Evolutionary conservation across 2,113 vertebrate species (phyloP).

Genomic region (Camelus dromedarius): DNA sequence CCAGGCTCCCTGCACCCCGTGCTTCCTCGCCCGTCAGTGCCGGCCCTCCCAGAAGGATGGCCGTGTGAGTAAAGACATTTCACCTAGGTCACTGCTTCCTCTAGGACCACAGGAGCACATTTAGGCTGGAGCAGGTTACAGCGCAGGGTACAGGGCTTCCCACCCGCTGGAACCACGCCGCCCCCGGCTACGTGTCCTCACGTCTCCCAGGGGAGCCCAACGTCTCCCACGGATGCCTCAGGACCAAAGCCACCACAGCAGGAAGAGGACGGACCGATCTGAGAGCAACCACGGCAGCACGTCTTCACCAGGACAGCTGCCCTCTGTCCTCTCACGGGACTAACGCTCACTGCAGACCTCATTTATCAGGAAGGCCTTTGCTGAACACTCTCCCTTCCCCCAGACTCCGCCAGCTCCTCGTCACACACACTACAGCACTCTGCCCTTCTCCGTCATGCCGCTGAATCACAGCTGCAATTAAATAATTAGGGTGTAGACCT

Average conservation of each 20-base stretch:
- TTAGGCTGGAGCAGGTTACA: neutral
- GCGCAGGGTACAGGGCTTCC: neutral
- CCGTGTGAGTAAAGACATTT: neutral
- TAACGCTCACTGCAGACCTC: neutral
- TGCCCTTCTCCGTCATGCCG: neutral
- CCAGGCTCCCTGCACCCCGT: neutral
- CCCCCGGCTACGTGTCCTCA: neutral
- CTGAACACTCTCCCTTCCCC: no score
- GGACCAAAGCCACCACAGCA: neutral
- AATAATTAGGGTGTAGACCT: slow-evolving; percentile 1
- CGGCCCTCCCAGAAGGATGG: neutral
- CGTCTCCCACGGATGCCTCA: neutral
- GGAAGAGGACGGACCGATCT: neutral
- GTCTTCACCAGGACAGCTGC: neutral
- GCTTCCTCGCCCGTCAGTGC: neutral
- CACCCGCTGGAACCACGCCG: neutral
- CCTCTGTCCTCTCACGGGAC: neutral
- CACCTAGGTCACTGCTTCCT: neutral
- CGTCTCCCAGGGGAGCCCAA: neutral
- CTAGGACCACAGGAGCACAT: neutral
- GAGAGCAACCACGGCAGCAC: neutral
- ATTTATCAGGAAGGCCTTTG: neutral
- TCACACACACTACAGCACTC: neutral
- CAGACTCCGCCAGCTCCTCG: neutral
- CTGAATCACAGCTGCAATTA: neutral